Evolutionary conservation across 2,888 invertebrate species (phyloP).

Genomic region (Meteorus colon): DNA sequence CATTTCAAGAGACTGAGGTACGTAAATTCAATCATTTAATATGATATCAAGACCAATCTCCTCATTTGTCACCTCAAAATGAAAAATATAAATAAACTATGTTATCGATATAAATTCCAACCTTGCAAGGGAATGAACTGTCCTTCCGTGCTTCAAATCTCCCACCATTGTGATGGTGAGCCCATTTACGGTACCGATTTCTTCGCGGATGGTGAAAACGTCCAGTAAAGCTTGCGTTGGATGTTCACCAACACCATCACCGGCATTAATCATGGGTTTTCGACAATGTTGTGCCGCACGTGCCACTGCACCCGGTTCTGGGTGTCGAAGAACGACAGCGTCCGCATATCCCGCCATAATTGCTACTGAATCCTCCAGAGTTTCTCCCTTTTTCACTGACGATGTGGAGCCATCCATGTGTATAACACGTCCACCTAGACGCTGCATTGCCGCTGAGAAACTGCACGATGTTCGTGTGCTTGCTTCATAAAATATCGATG

Average conservation of each 20-base stretch:
- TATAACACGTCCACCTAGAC: conserved; percentile 94
- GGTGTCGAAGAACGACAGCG: conserved; percentile 95
- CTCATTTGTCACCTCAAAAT: neutral
- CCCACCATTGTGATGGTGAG: conserved; percentile 98
- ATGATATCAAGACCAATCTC: neutral
- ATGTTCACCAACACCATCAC: conserved; percentile 97
- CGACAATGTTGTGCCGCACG: conserved; percentile 87
- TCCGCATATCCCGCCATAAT: conserved; percentile 96
- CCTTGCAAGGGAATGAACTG: conserved; percentile 97
- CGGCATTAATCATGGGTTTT: conserved; percentile 97
- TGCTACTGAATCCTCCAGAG: conserved; percentile 89
- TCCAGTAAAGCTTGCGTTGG: conserved; percentile 98
- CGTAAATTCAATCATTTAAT: neutral
- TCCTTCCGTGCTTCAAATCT: conserved; percentile 97
- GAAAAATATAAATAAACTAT: no score
- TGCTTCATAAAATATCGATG: conserved; percentile 97
- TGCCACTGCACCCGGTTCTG: conserved; percentile 90
- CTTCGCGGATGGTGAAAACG: conserved; percentile 98
- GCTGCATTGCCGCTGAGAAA: conserved; percentile 97
- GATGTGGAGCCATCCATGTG: conserved; percentile 92
- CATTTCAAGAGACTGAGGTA: no score
- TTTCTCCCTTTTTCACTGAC: conserved; percentile 97
- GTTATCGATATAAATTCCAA: conserved; percentile 48
- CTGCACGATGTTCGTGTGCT: conserved; percentile 97
- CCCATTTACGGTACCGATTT: conserved; percentile 98